Percentiles rank a stretch among this genome's conserved stretches.
These are phyloP conservation scores for Bolinopsis microptera DNA, from an alignment of 37 sponge, comb jelly and placozoan species.

Conservation along the genomic window DNA sequence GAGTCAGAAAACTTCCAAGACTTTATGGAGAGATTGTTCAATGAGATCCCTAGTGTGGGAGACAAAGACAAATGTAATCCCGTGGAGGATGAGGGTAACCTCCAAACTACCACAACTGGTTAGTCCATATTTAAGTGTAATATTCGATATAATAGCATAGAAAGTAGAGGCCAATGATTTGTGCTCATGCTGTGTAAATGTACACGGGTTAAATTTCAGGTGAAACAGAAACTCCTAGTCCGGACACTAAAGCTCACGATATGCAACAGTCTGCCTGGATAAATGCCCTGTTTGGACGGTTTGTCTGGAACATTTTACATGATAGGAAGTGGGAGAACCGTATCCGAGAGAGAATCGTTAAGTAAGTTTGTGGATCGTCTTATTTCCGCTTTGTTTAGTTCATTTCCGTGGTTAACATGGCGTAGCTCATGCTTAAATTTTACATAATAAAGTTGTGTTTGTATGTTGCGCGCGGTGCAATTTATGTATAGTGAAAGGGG, in stretches of 20 bases:
- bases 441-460: neutral
- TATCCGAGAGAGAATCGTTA: conserved; percentile 54
- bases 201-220: neutral
- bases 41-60: neutral
- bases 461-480: neutral
- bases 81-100: neutral
- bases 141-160: no score
- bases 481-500: neutral
- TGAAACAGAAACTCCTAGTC: neutral
- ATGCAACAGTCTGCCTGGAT: conserved; percentile 47
- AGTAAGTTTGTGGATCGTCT: neutral
- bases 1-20: neutral
- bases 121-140: no score
- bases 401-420: no score
- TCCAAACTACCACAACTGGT: neutral
- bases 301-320: conserved; percentile 20
- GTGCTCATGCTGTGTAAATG: no score
- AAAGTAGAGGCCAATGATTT: no score
- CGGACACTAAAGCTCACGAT: neutral
- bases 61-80: conserved; percentile 2
- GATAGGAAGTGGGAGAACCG: conserved; percentile 40
- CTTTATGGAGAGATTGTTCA: conserved; percentile 4
- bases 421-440: no score
- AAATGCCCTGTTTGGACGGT: conserved; percentile 44
- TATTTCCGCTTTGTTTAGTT: neutral